phyloP scores from a whole-genome alignment of 2,888 invertebrate genomes.

The Cactoblastis cactorum region DNA sequence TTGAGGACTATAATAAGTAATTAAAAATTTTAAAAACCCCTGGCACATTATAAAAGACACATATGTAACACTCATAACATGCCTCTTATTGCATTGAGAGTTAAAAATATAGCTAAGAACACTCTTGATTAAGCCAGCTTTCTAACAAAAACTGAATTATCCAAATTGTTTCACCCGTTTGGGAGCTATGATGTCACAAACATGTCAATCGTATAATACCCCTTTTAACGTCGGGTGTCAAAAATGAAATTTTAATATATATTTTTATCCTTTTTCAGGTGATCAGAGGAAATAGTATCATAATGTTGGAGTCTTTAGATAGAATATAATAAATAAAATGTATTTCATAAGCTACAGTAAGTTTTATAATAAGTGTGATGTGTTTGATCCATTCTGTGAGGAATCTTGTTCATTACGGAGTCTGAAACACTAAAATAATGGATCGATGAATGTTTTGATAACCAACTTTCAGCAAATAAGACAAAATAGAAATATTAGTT shows the following conservation, averaged over 20 bases:
- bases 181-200: too few relatives aligned
- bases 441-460: not conserved
- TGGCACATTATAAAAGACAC: too few relatives aligned
- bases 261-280: conserved; percentile 49
- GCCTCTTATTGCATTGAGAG: too few relatives aligned
- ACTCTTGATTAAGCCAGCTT: too few relatives aligned
- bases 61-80: too few relatives aligned
- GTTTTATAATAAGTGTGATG: not conserved
- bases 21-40: too few relatives aligned
- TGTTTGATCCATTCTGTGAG: not conserved
- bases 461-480: not conserved
- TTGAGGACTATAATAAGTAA: too few relatives aligned
- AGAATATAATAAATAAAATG: conserved; percentile 73
- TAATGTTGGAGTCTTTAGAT: conserved; percentile 96
- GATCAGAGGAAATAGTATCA: conserved; percentile 97
- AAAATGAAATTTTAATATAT: conserved; percentile 16
- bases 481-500: not conserved
- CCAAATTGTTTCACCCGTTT: too few relatives aligned
- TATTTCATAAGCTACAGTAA: conserved; percentile 1
- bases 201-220: too few relatives aligned
- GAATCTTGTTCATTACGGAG: not conserved
- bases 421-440: not conserved
- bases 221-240: too few relatives aligned
- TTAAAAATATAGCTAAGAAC: too few relatives aligned
- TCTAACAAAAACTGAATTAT: too few relatives aligned